Evolutionary conservation across 2,797 vertebrate genomes (phyloP), one percentile per base, ranked within the genome.

Genomic region (Urocyon cinereoargenteus): DNA sequence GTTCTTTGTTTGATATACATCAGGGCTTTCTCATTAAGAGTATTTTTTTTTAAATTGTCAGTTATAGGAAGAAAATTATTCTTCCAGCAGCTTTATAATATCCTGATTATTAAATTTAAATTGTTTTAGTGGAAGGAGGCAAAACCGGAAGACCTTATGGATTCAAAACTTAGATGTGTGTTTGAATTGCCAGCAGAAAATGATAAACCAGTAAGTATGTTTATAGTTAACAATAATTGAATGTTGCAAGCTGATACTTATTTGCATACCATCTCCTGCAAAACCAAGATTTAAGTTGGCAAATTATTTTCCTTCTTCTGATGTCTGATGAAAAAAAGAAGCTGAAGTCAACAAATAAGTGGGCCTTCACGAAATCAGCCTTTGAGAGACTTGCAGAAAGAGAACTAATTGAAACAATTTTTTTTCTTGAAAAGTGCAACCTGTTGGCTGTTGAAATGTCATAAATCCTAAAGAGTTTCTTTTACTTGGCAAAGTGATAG

Each of bases 71-170:
- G 88, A 97, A 97, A 98, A 97, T 97, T 90, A 61, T 94, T 98
- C 96, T 97, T 93, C 95, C 53, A 86, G 72, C 89, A 97, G 88
- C 73, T 66, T 97, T 97, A 61, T 83, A 98, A 96, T 97, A 64
- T 82, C 96, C 51, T 93, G 90, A 87, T 96, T 87, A 97, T 98
- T 97, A 97, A 97, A 98, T 95, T 97, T 98, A 96, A 97, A 97
- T 98, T 97, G 90, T 99, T 98, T 98, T 87, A 99, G 99, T 99
- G 99, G 99, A 99, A 99, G 99, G 99, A 99, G 96, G 99, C 99
- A 79, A 99, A 99, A 97, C 99, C 99, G 0, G 99, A 99, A 94
- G 99, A 99, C 91, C 99, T 99, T 98, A 99, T 99, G 99, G 99
- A 99, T 98, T 99, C 99, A 34, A 99, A 99, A 98, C 99, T 99